phyloP scores from a whole-genome alignment of 2,113 vertebrate species.

The Polypterus bichir region DNA sequence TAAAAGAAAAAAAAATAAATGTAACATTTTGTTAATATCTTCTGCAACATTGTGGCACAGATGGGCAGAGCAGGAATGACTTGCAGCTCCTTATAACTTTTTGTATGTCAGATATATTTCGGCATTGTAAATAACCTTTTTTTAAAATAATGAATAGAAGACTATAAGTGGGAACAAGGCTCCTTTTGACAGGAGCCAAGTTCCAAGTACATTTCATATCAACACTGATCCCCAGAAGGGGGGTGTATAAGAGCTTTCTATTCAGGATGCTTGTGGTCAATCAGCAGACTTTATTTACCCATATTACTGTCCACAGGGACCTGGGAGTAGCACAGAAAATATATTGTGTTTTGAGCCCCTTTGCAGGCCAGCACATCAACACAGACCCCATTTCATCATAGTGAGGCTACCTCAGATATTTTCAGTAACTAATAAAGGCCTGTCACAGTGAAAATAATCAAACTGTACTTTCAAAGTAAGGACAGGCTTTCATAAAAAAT shows the following conservation, averaged over 20 bases:
- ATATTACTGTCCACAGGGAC: slow-evolving; percentile 1
- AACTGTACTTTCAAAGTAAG: neutral
- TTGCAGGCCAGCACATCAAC: slow-evolving; percentile 1
- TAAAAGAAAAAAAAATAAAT: no score
- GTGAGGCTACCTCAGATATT: neutral
- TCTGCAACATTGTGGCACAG: no score
- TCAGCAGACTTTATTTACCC: slow-evolving; percentile 10
- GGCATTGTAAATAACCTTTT: neutral
- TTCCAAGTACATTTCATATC: slow-evolving; percentile 2
- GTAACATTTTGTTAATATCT: no score
- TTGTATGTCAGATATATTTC: neutral
- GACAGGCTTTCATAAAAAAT: neutral
- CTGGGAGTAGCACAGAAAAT: slow-evolving; percentile 8
- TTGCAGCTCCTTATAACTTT: neutral
- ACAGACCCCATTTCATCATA: neutral
- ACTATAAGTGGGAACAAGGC: slow-evolving; percentile 1
- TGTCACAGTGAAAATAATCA: neutral
- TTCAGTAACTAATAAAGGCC: neutral
- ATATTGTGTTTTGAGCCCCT: neutral
- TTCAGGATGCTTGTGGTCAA: slow-evolving; percentile 7
- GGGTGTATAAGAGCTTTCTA: slow-evolving; percentile 4
- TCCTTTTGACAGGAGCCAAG: slow-evolving; percentile 4
- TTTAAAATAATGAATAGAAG: neutral
- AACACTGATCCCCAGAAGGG: slow-evolving; percentile 3
- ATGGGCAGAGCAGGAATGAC: no score